phyloP scores from a whole-genome alignment of 1,140 invertebrate genomes.

The Cotesia chilonis region DNA sequence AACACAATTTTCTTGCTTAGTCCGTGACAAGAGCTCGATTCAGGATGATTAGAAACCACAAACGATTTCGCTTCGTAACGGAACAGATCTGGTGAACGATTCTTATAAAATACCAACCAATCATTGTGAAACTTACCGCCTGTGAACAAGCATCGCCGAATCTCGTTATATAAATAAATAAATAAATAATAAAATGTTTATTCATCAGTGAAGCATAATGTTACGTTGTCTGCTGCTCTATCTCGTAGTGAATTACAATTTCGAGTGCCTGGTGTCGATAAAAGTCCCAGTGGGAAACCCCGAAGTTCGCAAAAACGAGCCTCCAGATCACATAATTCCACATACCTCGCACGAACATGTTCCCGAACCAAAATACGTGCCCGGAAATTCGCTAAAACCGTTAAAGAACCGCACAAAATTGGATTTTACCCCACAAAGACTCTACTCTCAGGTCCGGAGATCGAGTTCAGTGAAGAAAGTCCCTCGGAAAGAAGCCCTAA shows the following conservation, averaged over 20 bases:
- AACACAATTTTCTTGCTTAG: slow-evolving; percentile 44
- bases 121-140: slow-evolving; percentile 33
- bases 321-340: slow-evolving; percentile 52
- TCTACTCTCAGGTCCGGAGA: slow-evolving; percentile 75
- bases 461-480: slow-evolving; percentile 70
- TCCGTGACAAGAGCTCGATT: slow-evolving; percentile 46
- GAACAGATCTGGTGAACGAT: slow-evolving; percentile 29
- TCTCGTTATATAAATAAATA: not conserved
- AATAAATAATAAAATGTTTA: slow-evolving; percentile 14
- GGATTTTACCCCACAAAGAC: slow-evolving; percentile 73
- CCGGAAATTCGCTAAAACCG: slow-evolving; percentile 65
- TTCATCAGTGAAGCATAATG: slow-evolving; percentile 24
- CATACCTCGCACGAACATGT: slow-evolving; percentile 62
- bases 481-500: slow-evolving; percentile 67
- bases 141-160: not conserved
- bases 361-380: slow-evolving; percentile 61
- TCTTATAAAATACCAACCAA: not conserved
- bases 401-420: slow-evolving; percentile 54
- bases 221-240: slow-evolving; percentile 31
- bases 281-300: not conserved
- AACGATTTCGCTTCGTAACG: slow-evolving; percentile 31
- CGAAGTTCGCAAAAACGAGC: slow-evolving; percentile 38
- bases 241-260: slow-evolving; percentile 11
- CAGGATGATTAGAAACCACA: slow-evolving; percentile 48
- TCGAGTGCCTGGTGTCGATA: slow-evolving; percentile 1